A percentile compares a stretch with the other conserved stretches of the same genome.
Conservation (phyloP, 2,888 invertebrate species). For the Drosophila robusta region DNA sequence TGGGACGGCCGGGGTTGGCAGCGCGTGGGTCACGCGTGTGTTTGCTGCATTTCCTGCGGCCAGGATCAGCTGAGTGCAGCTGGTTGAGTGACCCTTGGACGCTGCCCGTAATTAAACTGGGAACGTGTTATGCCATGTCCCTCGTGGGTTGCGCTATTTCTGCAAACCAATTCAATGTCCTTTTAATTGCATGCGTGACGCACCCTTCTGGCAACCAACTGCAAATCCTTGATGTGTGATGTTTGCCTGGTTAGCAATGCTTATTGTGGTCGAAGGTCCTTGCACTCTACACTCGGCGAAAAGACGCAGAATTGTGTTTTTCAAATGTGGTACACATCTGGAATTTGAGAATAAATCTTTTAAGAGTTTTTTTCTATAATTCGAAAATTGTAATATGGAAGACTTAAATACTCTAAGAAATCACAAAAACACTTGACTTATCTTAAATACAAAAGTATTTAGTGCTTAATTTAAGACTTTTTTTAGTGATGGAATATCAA, state of each 20-base stretch:
- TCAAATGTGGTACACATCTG: no score
- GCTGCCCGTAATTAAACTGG: conserved; percentile 52
- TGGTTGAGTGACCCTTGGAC: conserved; percentile 33
- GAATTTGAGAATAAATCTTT: no score
- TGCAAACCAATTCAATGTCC: conserved; percentile 47
- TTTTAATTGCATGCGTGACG: conserved; percentile 58
- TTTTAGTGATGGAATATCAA: no score
- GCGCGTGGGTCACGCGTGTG: conserved; percentile 1
- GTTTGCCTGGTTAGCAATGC: conserved; percentile 9
- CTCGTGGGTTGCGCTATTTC: conserved; percentile 10
- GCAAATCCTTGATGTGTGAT: conserved; percentile 13
- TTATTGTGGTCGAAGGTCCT: conserved; percentile 46
- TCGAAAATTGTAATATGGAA: no score
- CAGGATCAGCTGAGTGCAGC: conserved; percentile 28
- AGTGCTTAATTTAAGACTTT: no score
- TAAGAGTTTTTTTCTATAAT: no score
- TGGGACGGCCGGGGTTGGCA: neutral
- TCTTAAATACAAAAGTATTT: no score
- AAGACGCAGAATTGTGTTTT: no score
- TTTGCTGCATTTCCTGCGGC: conserved; percentile 51
- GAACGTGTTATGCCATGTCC: conserved; percentile 42
- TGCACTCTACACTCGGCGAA: conserved; percentile 28
- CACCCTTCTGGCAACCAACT: conserved; percentile 31
- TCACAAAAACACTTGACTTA: no score
- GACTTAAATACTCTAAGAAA: no score